Percentiles rank a stretch among this genome's conserved stretches.
These are phyloP conservation scores for Cyprinodon brontotheroides DNA, from an alignment of 2,113 vertebrate species.

Conservation along the genomic window DNA sequence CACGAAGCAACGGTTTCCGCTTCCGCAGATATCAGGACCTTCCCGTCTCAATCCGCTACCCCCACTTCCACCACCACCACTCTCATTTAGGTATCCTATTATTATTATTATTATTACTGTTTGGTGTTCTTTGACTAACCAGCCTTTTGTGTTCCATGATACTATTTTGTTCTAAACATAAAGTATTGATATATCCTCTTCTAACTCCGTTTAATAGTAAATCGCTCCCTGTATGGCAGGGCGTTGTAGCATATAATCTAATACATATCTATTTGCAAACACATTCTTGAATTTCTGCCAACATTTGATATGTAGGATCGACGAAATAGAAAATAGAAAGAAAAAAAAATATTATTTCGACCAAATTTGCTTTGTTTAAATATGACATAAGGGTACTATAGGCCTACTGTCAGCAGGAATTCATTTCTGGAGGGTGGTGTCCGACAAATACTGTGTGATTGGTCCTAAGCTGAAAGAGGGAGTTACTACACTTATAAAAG, in stretches of 20 bases:
- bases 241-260: neutral
- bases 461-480: too few relatives aligned
- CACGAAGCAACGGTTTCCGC: constrained; percentile 48
- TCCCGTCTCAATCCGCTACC: constrained; percentile 28
- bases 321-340: too few relatives aligned
- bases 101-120: neutral
- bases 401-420: too few relatives aligned
- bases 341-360: too few relatives aligned
- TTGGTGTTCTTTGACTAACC: neutral
- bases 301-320: too few relatives aligned
- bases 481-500: too few relatives aligned
- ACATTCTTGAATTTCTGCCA: too few relatives aligned
- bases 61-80: neutral
- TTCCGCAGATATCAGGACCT: constrained; percentile 59
- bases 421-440: too few relatives aligned
- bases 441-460: too few relatives aligned
- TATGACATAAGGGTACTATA: too few relatives aligned
- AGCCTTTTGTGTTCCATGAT: neutral
- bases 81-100: neutral
- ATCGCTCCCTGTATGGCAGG: neutral
- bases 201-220: neutral
- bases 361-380: too few relatives aligned
- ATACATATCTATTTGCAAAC: too few relatives aligned
- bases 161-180: neutral
- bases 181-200: neutral